These are phyloP conservation scores for Dasypogon diadema DNA, from an alignment of 2,888 invertebrate genomes.

Conservation along the genomic window DNA sequence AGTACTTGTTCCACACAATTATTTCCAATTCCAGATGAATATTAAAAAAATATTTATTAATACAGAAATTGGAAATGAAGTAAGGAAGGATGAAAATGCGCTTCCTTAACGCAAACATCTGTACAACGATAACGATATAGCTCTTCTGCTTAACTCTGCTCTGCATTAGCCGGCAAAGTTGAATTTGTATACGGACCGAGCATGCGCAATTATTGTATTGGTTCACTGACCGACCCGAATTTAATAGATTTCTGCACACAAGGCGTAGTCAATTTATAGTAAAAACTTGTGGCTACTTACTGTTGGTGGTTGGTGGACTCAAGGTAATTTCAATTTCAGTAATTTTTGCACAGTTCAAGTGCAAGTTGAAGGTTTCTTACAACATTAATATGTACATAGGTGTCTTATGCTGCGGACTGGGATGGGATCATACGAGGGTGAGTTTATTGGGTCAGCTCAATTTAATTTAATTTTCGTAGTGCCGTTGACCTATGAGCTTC, in stretches of 20 bases:
- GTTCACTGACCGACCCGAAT: conserved; percentile 28
- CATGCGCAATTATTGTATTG: neutral
- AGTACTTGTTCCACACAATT: too few species aligned
- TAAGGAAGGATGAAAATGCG: too few species aligned
- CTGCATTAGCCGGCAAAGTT: too few species aligned
- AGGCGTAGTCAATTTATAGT: conserved; percentile 29
- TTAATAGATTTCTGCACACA: conserved; percentile 13
- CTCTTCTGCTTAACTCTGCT: too few species aligned
- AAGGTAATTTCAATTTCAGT: conserved; percentile 45
- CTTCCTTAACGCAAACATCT: too few species aligned
- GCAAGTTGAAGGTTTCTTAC: conserved; percentile 52
- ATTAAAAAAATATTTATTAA: too few species aligned
- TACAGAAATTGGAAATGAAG: too few species aligned
- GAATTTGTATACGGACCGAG: neutral
- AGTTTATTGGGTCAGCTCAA: conserved; percentile 45
- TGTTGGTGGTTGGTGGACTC: conserved; percentile 20
- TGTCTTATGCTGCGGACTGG: neutral
- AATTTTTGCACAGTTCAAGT: conserved; percentile 7
- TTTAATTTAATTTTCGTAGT: conserved; percentile 34
- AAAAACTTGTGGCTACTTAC: conserved; percentile 19
- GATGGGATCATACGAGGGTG: conserved; percentile 1
- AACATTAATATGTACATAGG: neutral
- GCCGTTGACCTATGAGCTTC: conserved; percentile 45
- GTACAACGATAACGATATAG: too few species aligned
- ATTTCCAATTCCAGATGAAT: too few species aligned